phyloP scores from a whole-genome alignment of 2,797 vertebrate species.

The Poeciliopsis presidionis region DNA sequence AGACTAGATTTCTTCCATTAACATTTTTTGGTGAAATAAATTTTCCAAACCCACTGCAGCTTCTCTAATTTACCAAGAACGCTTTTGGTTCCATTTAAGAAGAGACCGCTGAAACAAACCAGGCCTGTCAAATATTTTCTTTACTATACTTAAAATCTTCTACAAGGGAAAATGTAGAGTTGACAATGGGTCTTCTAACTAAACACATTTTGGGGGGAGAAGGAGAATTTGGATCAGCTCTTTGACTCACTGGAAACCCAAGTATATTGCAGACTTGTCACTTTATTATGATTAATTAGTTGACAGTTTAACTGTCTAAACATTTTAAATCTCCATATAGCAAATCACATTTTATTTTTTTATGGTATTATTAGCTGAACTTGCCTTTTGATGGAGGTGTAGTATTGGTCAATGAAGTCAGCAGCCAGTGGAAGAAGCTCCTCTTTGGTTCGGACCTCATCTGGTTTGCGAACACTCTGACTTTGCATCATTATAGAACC shows the following conservation, averaged over 20 bases:
- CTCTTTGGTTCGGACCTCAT: slow-evolving; percentile 86
- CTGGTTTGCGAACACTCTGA: slow-evolving; percentile 83
- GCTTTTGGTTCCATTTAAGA: background rate
- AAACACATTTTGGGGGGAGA: background rate
- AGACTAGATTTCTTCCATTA: no score
- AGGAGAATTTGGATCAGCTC: background rate
- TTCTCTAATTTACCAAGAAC: background rate
- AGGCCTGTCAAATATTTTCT: background rate
- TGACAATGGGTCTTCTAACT: background rate
- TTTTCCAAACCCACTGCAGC: background rate
- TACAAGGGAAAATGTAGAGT: background rate
- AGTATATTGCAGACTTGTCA: background rate
- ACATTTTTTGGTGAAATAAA: background rate
- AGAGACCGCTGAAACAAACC: background rate
- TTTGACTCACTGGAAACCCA: background rate
- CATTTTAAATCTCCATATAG: background rate
- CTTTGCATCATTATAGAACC: slow-evolving; percentile 90
- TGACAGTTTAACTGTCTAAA: background rate
- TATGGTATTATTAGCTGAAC: background rate
- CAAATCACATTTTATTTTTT: background rate
- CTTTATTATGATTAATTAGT: background rate
- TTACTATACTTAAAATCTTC: background rate
- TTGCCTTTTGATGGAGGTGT: slow-evolving; percentile 95
- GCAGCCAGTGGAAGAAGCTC: slow-evolving; percentile 90
- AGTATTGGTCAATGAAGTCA: slow-evolving; percentile 98